phyloP scores from a whole-genome alignment of 2,797 vertebrate genomes.

The Gambelia wislizenii region DNA sequence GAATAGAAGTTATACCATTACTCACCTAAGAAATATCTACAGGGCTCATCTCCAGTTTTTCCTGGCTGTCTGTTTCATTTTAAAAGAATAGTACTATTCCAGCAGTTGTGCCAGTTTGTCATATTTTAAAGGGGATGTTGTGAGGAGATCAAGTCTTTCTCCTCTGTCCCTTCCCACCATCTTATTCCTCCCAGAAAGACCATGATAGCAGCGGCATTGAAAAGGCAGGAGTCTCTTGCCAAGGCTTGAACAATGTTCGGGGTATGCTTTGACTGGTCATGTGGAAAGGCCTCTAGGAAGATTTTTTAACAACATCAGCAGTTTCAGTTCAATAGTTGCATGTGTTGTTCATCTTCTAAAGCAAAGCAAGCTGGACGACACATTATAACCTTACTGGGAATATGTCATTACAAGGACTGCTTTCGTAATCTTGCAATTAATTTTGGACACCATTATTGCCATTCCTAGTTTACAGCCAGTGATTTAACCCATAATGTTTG shows the following conservation, averaged over 20 bases:
- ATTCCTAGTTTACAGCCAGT: neutral
- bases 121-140: neutral
- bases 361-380: slow-evolving; percentile 8
- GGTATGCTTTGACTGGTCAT: slow-evolving; percentile 3
- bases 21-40: neutral
- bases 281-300: slow-evolving; percentile 6
- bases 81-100: neutral
- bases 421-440: slow-evolving; percentile 4
- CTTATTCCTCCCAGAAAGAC: no score
- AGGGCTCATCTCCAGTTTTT: neutral
- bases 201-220: neutral
- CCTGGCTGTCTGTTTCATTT: neutral
- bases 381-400: neutral
- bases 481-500: neutral
- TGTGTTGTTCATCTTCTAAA: neutral
- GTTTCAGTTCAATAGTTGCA: slow-evolving; percentile 46
- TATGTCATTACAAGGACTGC: neutral
- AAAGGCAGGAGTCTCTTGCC: neutral
- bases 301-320: slow-evolving; percentile 54
- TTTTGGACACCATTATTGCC: neutral
- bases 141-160: no score
- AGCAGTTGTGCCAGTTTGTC: no score
- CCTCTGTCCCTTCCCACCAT: no score
- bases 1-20: neutral
- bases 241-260: neutral